Base-by-base conservation (phyloP, 2,888 invertebrate species). In the Plebejus argus region DNA sequence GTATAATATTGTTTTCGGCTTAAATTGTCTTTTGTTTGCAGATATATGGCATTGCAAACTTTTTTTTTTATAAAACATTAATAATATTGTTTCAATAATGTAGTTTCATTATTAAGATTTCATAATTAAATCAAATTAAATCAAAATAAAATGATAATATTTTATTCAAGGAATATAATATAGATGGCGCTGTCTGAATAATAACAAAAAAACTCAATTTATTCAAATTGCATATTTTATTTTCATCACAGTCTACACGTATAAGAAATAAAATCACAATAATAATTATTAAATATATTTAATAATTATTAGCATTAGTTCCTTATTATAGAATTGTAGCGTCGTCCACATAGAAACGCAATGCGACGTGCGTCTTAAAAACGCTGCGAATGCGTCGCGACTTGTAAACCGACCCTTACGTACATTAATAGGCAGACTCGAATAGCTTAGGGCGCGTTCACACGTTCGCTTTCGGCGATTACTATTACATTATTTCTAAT, bases 191-290 rank as follows among this genome's bases (percentile, higher is more conserved):
- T 45, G 3, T 45, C 45, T 45, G 3, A 45, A 45, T 10, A 10
- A 12, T 39, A 1, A 1, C 3, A 45, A 76, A 78, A 66, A 5
- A 33, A 77, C 45, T 76, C 70, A 28, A 77, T 76, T 12, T 78
- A 56, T 77, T 78, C 66, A 79, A 78, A 79, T 78, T 78, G 78
- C 79, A 81, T 81, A n/a, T n/a, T n/a, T 82, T 84, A 84, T 82
- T 82, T 82, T 78, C 81, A 87, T 86, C 86, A 86, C 86, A 87
- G 86, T 85, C 82, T 82, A 84, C 83, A 18, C 80, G 80, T 79
- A 80, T 80, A 81, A 82, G 82, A 82, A 81, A 83, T 82, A 80
- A 81, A 81, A 86, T 87, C 85, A 85, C 85, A 86, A 84, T 84
- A 79, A 49, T 39, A 39, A 53, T n/a, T 58, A 20, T 58, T 58